A percentile compares a stretch with the other conserved stretches of the same genome.
Conservation (phyloP, 2,113 vertebrate species). For the Psettodes erumei region DNA sequence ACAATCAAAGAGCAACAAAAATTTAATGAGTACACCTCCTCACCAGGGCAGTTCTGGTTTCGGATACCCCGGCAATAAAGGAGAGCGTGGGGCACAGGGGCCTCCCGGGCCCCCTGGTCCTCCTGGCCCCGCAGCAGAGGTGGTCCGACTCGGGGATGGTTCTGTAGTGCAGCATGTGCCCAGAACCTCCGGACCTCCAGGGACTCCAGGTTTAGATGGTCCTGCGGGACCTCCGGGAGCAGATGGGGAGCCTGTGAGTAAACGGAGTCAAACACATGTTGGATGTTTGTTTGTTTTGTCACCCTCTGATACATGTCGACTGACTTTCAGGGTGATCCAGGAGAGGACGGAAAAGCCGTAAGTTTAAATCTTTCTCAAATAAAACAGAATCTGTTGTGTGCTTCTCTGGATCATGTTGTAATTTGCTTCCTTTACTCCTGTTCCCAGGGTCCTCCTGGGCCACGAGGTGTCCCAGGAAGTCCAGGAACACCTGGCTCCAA, state of each 20-base stretch:
- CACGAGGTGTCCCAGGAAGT: constrained; percentile 85
- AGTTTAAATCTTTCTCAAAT: constrained; percentile 64
- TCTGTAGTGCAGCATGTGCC: constrained; percentile 72
- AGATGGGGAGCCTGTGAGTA: constrained; percentile 88
- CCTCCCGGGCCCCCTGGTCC: constrained; percentile 78
- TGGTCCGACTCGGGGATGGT: constrained; percentile 55
- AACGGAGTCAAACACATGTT: neutral
- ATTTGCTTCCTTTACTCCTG: neutral
- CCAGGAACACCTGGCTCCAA: constrained; percentile 85
- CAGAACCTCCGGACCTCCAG: constrained; percentile 78
- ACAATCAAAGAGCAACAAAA: too few relatives aligned
- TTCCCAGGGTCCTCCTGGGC: constrained; percentile 86
- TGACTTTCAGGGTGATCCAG: constrained; percentile 87
- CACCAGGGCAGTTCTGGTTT: constrained; percentile 84
- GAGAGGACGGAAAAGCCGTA: constrained; percentile 89
- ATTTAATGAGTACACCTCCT: too few relatives aligned
- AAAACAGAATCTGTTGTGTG: neutral
- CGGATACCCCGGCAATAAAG: constrained; percentile 86
- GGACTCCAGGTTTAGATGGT: constrained; percentile 78
- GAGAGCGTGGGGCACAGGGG: constrained; percentile 84
- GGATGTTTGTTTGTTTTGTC: neutral
- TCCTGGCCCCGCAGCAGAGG: constrained; percentile 74
- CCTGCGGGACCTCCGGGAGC: constrained; percentile 81
- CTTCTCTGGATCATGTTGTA: too few relatives aligned
- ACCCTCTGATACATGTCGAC: neutral